Evolutionary conservation across 2,113 vertebrate species (phyloP), one percentile per base, ranked within the genome.

Genomic region (Maccullochella peelii): DNA sequence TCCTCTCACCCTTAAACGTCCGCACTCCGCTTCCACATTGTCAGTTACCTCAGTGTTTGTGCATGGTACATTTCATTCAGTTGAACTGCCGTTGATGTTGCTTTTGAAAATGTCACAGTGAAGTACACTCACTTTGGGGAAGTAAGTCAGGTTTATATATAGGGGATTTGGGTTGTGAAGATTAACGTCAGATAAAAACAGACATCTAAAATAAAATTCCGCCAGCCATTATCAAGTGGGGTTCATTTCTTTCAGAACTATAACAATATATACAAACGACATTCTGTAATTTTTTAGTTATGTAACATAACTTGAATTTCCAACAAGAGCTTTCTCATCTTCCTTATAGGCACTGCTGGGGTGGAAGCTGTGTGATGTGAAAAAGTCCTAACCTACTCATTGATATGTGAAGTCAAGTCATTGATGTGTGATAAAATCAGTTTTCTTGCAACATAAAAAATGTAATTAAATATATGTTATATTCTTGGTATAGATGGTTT

Each of bases 61-160:
- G 21, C 67, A 71, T 8, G 44, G 73, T 85, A 49, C 63, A 82
- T 85, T 85, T 80, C 82, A 81, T 69, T 71, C 83, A 73, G n/a
- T 82, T 84, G 18, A 62, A 80, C 49, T 67, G 67, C 54, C 76
- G 52, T 58, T 55, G 72, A 67, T 57, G 71, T 23, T 65, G 74
- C 69, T 67, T 57, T 63, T 40, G 65, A 80, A 88, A 87, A 91
- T 87, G 86, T 92, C 91, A 87, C 38, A 79, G 69, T 25, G 44
- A 63, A 44, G 30, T 36, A 50, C 15, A 14, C 74, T 70, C 65
- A 66, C 50, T 66, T 58, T 73, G 10, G 18, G n/a, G 47, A 40
- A 30, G 30, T 15, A 44, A 80, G 42, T 68, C 52, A 49, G 57
- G 65, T 44, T 63, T 50, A 58, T 47, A 58, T 47, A 76, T 18